Percentiles rank a stretch among this genome's conserved stretches.
Evolutionary conservation across 1,140 invertebrate species (phyloP).

Genomic region (Drosophila fuyamai): DNA sequence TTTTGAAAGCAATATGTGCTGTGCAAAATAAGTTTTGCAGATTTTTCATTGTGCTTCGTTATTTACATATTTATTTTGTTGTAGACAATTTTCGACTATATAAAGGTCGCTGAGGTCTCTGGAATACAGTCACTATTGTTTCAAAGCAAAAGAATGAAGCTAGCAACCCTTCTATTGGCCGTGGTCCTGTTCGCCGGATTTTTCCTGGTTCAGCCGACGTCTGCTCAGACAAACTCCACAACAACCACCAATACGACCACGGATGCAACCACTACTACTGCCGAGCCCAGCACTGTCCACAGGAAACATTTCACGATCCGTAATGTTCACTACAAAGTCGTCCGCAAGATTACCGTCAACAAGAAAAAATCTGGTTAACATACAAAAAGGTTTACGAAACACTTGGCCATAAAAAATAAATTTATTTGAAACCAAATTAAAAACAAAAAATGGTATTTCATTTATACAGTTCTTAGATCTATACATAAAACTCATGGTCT

Average conservation of each 20-base stretch:
- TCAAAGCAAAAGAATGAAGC: slow-evolving; percentile 25
- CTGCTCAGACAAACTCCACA: slow-evolving; percentile 23
- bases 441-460: neutral
- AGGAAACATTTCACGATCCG: slow-evolving; percentile 20
- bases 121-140: slow-evolving; percentile 7
- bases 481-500: too few relatives aligned
- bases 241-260: slow-evolving; percentile 19
- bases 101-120: slow-evolving; percentile 1
- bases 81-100: slow-evolving; percentile 5
- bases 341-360: slow-evolving; percentile 13
- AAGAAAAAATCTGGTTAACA: neutral
- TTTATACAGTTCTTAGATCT: too few relatives aligned
- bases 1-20: neutral
- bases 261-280: slow-evolving; percentile 1
- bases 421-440: neutral
- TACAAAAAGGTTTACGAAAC: neutral
- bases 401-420: neutral
- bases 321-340: slow-evolving; percentile 4
- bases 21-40: slow-evolving; percentile 14
- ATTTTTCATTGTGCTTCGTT: slow-evolving; percentile 20
- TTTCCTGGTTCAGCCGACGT: slow-evolving; percentile 12
- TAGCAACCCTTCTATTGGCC: slow-evolving; percentile 26
- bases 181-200: slow-evolving; percentile 28
- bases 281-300: slow-evolving; percentile 9
- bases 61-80: slow-evolving; percentile 13